Percentiles rank a stretch among this genome's conserved stretches.
Conservation (phyloP, 2,888 invertebrate genomes). For the Crepidodera aurea region DNA sequence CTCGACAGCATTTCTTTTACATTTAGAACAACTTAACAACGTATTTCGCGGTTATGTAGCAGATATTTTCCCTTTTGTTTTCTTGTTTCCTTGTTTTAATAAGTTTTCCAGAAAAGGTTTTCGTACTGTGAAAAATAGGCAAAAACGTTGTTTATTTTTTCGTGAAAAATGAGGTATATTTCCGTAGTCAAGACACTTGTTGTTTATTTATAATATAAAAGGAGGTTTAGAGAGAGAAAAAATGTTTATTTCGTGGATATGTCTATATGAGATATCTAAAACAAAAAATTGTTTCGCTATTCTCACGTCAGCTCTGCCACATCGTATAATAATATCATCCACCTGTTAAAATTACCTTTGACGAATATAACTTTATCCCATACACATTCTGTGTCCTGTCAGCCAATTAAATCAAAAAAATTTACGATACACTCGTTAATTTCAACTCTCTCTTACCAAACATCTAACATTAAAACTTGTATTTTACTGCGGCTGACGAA, state of each 20-base stretch:
- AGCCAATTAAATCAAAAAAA: slow-evolving; percentile 24
- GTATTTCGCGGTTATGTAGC: slow-evolving; percentile 41
- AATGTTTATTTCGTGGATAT: too few species aligned
- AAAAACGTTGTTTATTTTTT: neutral
- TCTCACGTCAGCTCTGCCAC: too few species aligned
- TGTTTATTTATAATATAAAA: too few species aligned
- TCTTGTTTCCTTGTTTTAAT: slow-evolving; percentile 15
- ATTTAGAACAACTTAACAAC: slow-evolving; percentile 48
- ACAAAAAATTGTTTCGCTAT: too few species aligned
- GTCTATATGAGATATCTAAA: too few species aligned
- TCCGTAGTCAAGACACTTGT: too few species aligned
- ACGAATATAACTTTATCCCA: neutral
- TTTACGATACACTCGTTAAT: slow-evolving; percentile 25
- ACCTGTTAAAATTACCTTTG: slow-evolving; percentile 1
- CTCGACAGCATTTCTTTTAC: slow-evolving; percentile 53
- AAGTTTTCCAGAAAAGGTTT: slow-evolving; percentile 5
- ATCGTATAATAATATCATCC: too few species aligned
- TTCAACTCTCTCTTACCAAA: slow-evolving; percentile 8
- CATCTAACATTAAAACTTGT: slow-evolving; percentile 20
- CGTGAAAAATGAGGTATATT: too few species aligned
- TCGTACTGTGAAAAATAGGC: neutral
- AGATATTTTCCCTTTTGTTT: slow-evolving; percentile 16
- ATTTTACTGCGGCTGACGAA: slow-evolving; percentile 30
- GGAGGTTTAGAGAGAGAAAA: too few species aligned
- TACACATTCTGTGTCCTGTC: slow-evolving; percentile 14